phyloP scores from a whole-genome alignment of 2,797 vertebrate genomes.

The Onychomys leucogaster region DNA sequence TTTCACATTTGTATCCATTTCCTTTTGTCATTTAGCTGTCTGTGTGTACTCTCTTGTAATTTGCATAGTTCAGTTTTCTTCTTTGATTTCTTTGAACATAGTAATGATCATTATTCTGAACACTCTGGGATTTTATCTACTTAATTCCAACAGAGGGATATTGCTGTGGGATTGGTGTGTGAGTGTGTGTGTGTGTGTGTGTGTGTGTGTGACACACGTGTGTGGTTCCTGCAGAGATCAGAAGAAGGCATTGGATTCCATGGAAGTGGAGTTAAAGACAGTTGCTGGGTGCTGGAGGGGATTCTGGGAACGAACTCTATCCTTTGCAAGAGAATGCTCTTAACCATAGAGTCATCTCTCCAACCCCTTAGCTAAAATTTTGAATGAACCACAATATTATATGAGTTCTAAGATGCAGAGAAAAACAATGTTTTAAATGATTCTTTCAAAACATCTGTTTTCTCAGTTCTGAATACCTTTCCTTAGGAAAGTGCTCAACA shows the following conservation, averaged over 20 bases:
- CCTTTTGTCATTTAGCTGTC: not conserved
- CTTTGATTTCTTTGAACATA: not conserved
- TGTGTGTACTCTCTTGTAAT: not conserved
- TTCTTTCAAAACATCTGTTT: constrained; percentile 46
- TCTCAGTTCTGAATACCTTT: constrained; percentile 62
- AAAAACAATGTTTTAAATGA: constrained; percentile 51
- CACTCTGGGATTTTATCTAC: not conserved
- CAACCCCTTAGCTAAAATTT: not conserved
- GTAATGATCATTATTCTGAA: not conserved
- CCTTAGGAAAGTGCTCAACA: constrained; percentile 69
- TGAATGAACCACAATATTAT: constrained; percentile 53
- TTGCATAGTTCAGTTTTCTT: not conserved
- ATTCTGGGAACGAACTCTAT: not conserved
- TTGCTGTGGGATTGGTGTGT: too few species aligned
- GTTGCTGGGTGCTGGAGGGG: not conserved
- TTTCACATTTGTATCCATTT: not conserved
- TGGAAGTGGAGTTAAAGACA: not conserved
- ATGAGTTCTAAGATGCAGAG: constrained; percentile 49
- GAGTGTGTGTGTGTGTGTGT: too few species aligned
- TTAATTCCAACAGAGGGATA: not conserved
- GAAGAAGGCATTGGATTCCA: not conserved
- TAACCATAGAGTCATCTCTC: not conserved
- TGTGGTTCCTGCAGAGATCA: not conserved
- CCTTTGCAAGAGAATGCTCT: not conserved
- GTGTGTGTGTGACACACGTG: not conserved